Conservation (phyloP, 1,140 invertebrate species). For the Rhagoletis zephyria region DNA sequence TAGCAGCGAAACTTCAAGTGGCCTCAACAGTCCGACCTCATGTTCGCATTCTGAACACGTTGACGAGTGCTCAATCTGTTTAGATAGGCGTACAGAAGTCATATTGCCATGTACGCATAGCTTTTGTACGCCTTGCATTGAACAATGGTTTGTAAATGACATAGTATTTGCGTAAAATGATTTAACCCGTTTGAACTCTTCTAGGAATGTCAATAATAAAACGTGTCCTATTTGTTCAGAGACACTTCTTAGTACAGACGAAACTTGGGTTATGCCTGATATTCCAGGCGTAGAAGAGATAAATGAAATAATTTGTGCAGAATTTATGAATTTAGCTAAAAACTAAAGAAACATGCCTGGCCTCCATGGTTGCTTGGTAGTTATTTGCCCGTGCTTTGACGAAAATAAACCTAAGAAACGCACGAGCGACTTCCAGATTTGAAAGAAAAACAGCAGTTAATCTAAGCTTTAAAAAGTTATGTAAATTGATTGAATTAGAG, state of each 20-base stretch:
- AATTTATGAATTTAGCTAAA: constrained; percentile 60
- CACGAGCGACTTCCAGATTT: neutral
- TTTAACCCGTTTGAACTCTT: constrained; percentile 60
- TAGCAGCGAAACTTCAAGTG: constrained; percentile 53
- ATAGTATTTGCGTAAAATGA: neutral
- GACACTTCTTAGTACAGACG: constrained; percentile 77
- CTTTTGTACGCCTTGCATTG: constrained; percentile 81
- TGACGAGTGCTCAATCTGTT: constrained; percentile 81
- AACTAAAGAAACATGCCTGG: neutral
- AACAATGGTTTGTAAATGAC: constrained; percentile 76
- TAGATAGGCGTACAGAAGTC: constrained; percentile 80
- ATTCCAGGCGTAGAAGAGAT: constrained; percentile 78
- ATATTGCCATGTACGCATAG: constrained; percentile 80
- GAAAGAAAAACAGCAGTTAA: neutral
- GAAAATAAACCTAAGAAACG: constrained; percentile 2
- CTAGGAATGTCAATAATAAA: constrained; percentile 79
- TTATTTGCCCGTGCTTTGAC: neutral
- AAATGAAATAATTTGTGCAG: constrained; percentile 75
- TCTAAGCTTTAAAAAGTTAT: too few relatives aligned
- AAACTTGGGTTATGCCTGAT: constrained; percentile 81
- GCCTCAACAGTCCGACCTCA: constrained; percentile 54
- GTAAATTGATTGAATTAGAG: too few relatives aligned
- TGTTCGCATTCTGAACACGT: constrained; percentile 61
- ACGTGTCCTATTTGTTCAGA: constrained; percentile 82
- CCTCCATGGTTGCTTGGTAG: neutral